Base-by-base conservation (phyloP, 2,888 invertebrate genomes). In the Spialia ferax region DNA sequence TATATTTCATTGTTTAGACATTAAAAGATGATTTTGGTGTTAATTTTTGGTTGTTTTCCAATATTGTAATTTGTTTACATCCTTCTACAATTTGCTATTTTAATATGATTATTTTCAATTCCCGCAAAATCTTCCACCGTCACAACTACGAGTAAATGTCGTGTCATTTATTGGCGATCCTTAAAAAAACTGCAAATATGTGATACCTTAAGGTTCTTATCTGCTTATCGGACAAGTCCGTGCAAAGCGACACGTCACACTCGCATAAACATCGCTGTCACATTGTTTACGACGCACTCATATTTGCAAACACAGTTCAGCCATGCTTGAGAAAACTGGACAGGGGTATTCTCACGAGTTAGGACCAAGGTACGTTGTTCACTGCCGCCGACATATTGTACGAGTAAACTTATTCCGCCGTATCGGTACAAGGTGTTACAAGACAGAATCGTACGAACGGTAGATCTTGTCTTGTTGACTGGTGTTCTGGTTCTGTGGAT, bases 261-360 rank as follows among this genome's bases (percentile, higher is more conserved):
- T 11, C 20, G 48, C 48, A 48, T 48, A 48, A 48, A 48, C 15
- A 20, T 20, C 10, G 18, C 48, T 48, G 48, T 48, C 48, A 20
- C 20, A 11, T 48, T 80, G 77, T 82, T 80, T 81, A 80, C 77
- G 71, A 77, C 81, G 81, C 79, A 52, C 52, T 62, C 61, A 78
- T 85, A 86, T 89, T 88, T 85, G 84, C 85, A 89, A 89, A 89
- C 85, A 89, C 54, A 23, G 23, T 35, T 32, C 54, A 55, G 7
- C 23, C 81, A 82, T 76, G 79, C 82, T 85, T 87, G 89, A 85
- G 91, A 89, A 86, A 84, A 52, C 81, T 77, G 78, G 80, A 80
- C 79, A 70, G 73, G 70, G 65, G 74, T 75, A 81, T 91, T 91
- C 91, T 87, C 91, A 91, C 89, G 89, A 74, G 64, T 55, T 20